A percentile compares a stretch with the other conserved stretches of the same genome.
These are phyloP conservation scores for Dryocosmus kuriphilus DNA, from an alignment of 2,888 invertebrate species.

Conservation along the genomic window DNA sequence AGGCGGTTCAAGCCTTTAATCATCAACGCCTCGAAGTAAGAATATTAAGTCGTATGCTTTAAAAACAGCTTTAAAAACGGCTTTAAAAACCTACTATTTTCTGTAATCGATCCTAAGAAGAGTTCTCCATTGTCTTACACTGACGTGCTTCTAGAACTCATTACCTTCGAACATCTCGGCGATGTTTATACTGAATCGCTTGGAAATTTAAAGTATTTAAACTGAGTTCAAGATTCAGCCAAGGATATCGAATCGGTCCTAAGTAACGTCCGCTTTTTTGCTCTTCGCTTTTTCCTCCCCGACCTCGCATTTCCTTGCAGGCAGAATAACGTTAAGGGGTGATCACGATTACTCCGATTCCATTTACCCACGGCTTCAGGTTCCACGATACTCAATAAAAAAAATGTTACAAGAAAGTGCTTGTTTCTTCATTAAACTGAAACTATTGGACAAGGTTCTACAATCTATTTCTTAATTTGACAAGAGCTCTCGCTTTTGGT, in stretches of 20 bases:
- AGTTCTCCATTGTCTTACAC: background rate
- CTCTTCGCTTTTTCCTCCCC: background rate
- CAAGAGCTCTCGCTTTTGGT: background rate
- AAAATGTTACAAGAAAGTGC: background rate
- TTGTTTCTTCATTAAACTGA: slow-evolving; percentile 23
- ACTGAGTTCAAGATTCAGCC: slow-evolving; percentile 30
- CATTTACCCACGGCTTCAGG: background rate
- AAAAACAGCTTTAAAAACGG: background rate
- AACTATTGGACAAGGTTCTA: slow-evolving; percentile 8
- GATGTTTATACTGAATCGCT: slow-evolving; percentile 31
- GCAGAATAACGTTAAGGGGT: slow-evolving; percentile 27
- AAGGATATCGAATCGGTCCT: slow-evolving; percentile 27
- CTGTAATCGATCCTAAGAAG: slow-evolving; percentile 33
- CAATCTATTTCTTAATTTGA: slow-evolving; percentile 32
- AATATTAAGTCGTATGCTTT: slow-evolving; percentile 7
- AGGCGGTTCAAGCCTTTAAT: background rate
- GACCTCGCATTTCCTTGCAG: slow-evolving; percentile 25
- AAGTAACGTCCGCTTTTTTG: slow-evolving; percentile 34
- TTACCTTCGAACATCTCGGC: slow-evolving; percentile 17
- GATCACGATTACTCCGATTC: slow-evolving; percentile 13
- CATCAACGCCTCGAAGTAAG: slow-evolving; percentile 5
- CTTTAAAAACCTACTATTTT: background rate
- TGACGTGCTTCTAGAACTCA: slow-evolving; percentile 27
- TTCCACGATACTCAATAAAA: background rate
- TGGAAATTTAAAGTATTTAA: slow-evolving; percentile 29